Base-by-base conservation (phyloP, 2,113 vertebrate species). In the Erythrocercus mccallii region DNA sequence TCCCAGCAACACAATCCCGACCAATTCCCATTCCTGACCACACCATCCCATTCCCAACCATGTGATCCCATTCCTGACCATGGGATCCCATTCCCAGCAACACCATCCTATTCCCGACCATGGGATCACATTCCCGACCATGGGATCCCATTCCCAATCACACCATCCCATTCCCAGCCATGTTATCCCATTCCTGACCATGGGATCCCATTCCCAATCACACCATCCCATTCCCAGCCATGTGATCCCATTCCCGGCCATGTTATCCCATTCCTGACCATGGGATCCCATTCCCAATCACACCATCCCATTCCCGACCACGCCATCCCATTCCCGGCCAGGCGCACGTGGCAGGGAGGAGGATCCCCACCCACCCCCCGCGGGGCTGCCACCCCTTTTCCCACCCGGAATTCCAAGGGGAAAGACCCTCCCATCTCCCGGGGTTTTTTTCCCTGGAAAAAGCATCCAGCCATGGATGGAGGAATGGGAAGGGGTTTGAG, bases 41-140 rank as follows among this genome's bases (percentile, higher is more conserved):
- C 38, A 12, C 4, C 7, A 50, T 60, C 64, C 28, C 62, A 6
- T 47, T 62, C 35, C 57, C 2, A 0, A 44, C 44, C 44, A 6
- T 15, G 5, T 16, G 15, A 44, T 44, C 42, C 47, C 51, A 53
- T 24, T 51, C 22, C 27, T 0, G 0, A 4, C 15, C 14, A 6
- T 3, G 5, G 5, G 5, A 61, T 37, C 57, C 54, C 57, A 37
- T 17, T 38, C 73, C 54, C 2, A 5, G 2, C 5, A 12, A 2
- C 1, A 1, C 0, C 11, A 37, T 40, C 51, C 31, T 24, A 33
- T 16, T 61, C 45, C 73, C 4, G 1, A 2, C 4, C 7, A 9
- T 40, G 10, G 1, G 54, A 50, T 60, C 64, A 22, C 62, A 6
- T 17, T 47, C 73, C 54, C 2, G 6, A 4, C 5, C 18, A 1